phyloP scores from a whole-genome alignment of 2,797 vertebrate genomes.

The Tiaroga cobitis region DNA sequence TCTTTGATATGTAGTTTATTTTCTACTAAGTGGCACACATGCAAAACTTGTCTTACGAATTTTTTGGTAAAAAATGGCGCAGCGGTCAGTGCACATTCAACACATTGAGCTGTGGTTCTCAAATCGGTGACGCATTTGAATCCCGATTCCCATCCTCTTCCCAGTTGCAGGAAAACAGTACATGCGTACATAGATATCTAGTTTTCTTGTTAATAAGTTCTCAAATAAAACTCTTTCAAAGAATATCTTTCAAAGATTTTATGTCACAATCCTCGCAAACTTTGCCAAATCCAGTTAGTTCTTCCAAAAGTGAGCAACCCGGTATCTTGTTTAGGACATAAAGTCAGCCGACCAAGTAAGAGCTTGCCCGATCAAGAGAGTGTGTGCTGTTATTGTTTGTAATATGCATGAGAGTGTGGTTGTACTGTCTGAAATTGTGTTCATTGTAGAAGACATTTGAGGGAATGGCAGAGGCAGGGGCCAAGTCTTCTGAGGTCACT shows the following conservation, averaged over 20 bases:
- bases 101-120: background rate
- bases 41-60: background rate
- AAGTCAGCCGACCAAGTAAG: slow-evolving; percentile 10
- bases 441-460: slow-evolving; percentile 61
- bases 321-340: background rate
- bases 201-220: background rate
- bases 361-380: background rate
- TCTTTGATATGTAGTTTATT: background rate
- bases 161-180: background rate
- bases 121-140: background rate
- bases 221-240: background rate
- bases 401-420: background rate
- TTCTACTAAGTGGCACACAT: background rate
- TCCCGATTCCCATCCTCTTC: background rate
- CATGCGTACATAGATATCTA: too few relatives aligned
- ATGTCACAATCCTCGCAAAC: background rate
- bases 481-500: slow-evolving; percentile 80
- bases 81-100: too few relatives aligned
- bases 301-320: background rate
- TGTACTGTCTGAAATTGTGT: slow-evolving; percentile 18
- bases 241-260: background rate
- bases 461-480: slow-evolving; percentile 68
- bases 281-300: background rate
- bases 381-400: background rate
- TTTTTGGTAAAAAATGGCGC: background rate